Evolutionary conservation across 2,888 invertebrate genomes (phyloP), one percentile per base, ranked within the genome.

Genomic region (Stratiomys singularior): DNA sequence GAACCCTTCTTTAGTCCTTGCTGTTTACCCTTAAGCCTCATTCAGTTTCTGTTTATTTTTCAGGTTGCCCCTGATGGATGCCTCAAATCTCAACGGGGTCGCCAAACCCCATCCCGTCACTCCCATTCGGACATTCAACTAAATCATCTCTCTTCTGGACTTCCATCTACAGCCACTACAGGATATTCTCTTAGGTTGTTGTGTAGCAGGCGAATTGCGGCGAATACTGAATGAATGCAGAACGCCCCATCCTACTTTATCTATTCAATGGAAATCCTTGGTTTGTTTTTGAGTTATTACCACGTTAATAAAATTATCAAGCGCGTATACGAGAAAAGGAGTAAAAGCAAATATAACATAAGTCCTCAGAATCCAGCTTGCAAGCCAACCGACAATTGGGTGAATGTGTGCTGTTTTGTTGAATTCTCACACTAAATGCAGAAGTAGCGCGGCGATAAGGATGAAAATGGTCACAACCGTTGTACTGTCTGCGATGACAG

Each of bases 221-320:
- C 46, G n/a, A 47, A 25, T 23, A 46, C 7, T 23, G 47, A 69
- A 69, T 47, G 69, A 66, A 66, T 37, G 66, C 18, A 30, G 37
- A 9, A 5, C 5, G 37, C 9, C 71, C 28, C 71, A 56, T 28
- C 9, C 71, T 56, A 56, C 52, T 23, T n/a, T 56, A 56, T 52
- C 74, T 60, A 44, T 64, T 79, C 78, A 66, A 66, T 46, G 71
- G 37, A 72, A 74, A 78, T 78, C 71, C 76, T 79, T 78, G 78
- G 78, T 79, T 79, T 78, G 78, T 79, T 79, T 78, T 79, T 78
- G 78, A 79, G 79, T 79, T 79, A 79, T 79, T 79, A 79, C 77
- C 79, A 78, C 79, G 79, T 79, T 79, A 79, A 79, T 79, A 78
- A 79, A 79, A 79, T 79, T 78, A 79, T 79, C 79, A 79, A 78